phyloP scores from a whole-genome alignment of 2,888 invertebrate species.

The Rhagophthalmus giganteus region DNA sequence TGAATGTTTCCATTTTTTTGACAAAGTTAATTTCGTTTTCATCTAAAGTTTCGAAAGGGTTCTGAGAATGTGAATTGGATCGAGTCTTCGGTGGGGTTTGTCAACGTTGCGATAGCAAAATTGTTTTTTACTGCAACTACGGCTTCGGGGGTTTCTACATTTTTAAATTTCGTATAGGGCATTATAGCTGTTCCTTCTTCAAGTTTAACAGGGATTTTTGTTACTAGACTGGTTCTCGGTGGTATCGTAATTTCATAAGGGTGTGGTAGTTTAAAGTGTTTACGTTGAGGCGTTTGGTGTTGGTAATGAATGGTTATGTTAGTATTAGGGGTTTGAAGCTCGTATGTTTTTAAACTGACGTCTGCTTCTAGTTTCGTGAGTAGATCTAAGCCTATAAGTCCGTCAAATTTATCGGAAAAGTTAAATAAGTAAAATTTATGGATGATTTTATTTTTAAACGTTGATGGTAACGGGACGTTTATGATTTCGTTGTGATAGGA shows the following conservation, averaged over 20 bases:
- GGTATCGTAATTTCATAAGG: neutral
- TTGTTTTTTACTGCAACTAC: too few relatives aligned
- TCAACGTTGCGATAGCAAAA: too few relatives aligned
- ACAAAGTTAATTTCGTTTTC: too few relatives aligned
- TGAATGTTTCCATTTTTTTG: too few relatives aligned
- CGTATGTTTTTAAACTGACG: neutral
- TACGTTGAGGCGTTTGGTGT: too few relatives aligned
- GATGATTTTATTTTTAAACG: neutral
- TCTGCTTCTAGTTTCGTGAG: neutral
- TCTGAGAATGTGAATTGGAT: too few relatives aligned
- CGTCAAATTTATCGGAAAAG: slow-evolving; percentile 2
- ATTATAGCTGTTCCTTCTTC: too few relatives aligned
- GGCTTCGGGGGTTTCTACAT: too few relatives aligned
- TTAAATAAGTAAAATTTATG: slow-evolving; percentile 6
- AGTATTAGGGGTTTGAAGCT: neutral
- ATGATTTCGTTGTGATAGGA: slow-evolving; percentile 2
- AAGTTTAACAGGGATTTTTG: neutral
- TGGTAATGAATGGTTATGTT: neutral
- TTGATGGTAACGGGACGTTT: neutral
- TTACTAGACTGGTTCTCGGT: neutral
- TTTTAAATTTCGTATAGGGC: too few relatives aligned
- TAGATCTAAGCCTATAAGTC: slow-evolving; percentile 1
- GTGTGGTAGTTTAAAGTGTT: too few relatives aligned
- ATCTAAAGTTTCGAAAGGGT: too few relatives aligned
- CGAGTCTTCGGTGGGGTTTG: too few relatives aligned